Base-by-base conservation (phyloP, 2,113 vertebrate genomes). In the Craseonycteris thonglongyai region DNA sequence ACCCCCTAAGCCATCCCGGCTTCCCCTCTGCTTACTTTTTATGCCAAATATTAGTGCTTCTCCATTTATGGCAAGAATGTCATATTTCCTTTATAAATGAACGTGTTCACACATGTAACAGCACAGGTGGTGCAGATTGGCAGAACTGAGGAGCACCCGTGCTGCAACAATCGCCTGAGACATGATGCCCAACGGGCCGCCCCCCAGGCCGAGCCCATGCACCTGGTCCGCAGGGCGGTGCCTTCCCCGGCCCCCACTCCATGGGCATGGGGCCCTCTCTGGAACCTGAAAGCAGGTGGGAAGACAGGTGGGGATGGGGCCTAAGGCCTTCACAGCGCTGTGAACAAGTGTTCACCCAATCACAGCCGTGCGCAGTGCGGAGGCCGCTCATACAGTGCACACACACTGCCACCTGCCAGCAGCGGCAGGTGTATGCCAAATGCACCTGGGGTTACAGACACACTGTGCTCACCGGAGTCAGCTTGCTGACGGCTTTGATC, bases 401-500 rank as follows among this genome's bases (percentile, higher is more conserved):
- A 40, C 2, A 5, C 4, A n/a, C n/a, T n/a, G n/a, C n/a, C 33
- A 42, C 33, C 33, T 19, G 14, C 45, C 78, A 3, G 35, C 38
- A 68, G 76, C 0, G 3, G n/a, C 30, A 24, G 14, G 28, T 10
- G 22, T 51, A 18, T 35, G 26, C 38, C 58, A 8, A 87, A 54
- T 19, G 47, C 15, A 47, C 28, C 18, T 10, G 11, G 51, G 56
- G 40, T 1, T 7, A 3, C 7, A 28, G 18, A 38, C 19, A 12
- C 58, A 30, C 12, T 28, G 49, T 21, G 59, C 94, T 98, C 71
- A 98, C 98, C 98, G 98, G 99, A 0, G 97, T 97, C 69, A 98
- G 87, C 98, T 99, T 99, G 78, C 97, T 96, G 19, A 98, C 98
- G 19, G 98, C 93, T 96, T 99, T 99, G 87, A 99, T 98, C 97